Evolutionary conservation across 2,888 invertebrate genomes (phyloP).

Genomic region (Mechanitis messenoides): DNA sequence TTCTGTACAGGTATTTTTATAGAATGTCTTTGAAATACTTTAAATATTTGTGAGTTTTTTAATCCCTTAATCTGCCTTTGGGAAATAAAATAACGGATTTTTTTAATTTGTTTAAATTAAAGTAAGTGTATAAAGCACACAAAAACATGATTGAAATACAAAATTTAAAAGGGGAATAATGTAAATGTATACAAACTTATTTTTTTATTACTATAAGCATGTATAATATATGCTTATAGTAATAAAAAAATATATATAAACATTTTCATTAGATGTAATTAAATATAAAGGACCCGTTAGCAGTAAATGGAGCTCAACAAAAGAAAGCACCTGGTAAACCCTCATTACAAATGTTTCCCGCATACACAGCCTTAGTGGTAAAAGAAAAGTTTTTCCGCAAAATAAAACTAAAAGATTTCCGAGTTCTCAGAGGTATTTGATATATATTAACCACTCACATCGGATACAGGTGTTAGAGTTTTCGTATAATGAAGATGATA

Average conservation of each 20-base stretch:
- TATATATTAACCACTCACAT: slow-evolving; percentile 2
- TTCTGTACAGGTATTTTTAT: slow-evolving; percentile 5
- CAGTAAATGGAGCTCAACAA: slow-evolving; percentile 8
- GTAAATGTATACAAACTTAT: too few species aligned
- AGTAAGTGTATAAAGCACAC: too few species aligned
- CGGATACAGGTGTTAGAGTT: slow-evolving; percentile 7
- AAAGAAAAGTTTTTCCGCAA: slow-evolving; percentile 16
- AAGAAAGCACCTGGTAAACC: slow-evolving; percentile 16
- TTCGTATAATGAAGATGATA: slow-evolving; percentile 8
- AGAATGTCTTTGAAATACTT: slow-evolving; percentile 5
- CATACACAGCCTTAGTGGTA: slow-evolving; percentile 18
- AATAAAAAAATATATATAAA: too few species aligned
- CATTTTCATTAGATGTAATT: background rate
- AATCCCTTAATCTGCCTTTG: too few species aligned
- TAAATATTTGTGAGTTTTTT: background rate
- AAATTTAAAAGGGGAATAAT: too few species aligned
- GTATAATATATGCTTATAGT: too few species aligned
- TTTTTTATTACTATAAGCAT: too few species aligned
- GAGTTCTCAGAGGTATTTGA: slow-evolving; percentile 8
- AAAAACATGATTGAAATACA: too few species aligned
- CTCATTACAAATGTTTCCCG: slow-evolving; percentile 17
- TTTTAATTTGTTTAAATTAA: too few species aligned
- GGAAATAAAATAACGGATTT: too few species aligned
- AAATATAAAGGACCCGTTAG: slow-evolving; percentile 7
- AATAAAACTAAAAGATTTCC: slow-evolving; percentile 10